Conservation (phyloP, 2,797 vertebrate species). For the Synanceia verrucosa region DNA sequence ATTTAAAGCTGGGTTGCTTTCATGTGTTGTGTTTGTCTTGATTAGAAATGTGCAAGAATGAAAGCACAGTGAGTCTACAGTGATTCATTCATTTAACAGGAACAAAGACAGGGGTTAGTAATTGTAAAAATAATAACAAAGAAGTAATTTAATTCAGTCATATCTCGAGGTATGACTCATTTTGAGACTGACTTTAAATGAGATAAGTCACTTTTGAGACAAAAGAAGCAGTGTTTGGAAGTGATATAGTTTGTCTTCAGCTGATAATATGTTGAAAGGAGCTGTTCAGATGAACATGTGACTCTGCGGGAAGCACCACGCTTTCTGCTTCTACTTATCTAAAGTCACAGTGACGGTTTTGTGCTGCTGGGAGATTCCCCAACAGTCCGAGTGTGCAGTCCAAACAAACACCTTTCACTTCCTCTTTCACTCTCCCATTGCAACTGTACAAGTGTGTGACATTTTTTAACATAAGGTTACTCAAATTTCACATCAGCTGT, state of each 20-base stretch:
- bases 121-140: background rate
- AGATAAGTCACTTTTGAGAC: background rate
- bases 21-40: background rate
- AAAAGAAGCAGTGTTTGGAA: background rate
- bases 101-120: background rate
- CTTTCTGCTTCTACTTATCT: conserved; percentile 19
- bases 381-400: conserved; percentile 9
- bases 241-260: background rate
- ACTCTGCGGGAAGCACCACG: conserved; percentile 50
- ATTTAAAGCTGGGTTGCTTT: background rate
- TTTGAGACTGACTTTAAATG: background rate
- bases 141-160: background rate
- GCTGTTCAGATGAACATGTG: background rate
- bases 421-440: conserved; percentile 51
- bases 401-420: conserved; percentile 54
- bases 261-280: background rate
- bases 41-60: background rate
- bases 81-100: background rate
- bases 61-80: too few relatives aligned
- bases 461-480: conserved; percentile 1
- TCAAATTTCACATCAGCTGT: background rate
- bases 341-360: background rate
- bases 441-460: conserved; percentile 6
- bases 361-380: conserved; percentile 66
- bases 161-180: background rate